Base-by-base conservation (phyloP, 2,797 vertebrate genomes). In the Gadopsis marmoratus region DNA sequence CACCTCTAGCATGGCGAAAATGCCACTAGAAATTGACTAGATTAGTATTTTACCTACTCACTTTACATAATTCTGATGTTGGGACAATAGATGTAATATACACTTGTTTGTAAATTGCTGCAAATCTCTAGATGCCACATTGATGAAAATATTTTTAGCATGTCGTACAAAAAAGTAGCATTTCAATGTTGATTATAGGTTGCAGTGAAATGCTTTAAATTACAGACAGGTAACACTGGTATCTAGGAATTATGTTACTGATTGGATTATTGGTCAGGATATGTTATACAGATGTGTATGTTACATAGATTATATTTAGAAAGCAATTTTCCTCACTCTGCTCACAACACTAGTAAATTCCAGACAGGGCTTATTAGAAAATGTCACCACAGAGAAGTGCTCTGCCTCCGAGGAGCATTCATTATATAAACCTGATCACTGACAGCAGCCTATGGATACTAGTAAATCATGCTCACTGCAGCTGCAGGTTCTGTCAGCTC, bases 351-450 rank as follows among this genome's bases (percentile, higher is more conserved):
- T 55, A 54, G 63, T 81, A 71, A 81, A 79, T 76, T 90, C 16
- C 63, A 83, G 73, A 82, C 62, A 61, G 71, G 51, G 55, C 64
- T 80, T 80, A 78, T 86, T 78, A 81, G 59, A 86, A 86, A 89
- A 90, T 84, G 78, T 85, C 87, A 86, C 68, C 50, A 45, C 65
- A 77, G 83, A 84, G 71, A 84, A 74, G 66, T 41, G 55, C 79
- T 79, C 21, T 86, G 79, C 82, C 48, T 90, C 73, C 0, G 29
- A 76, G 68, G 80, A 88, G 83, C 82, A 87, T 88, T 88, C 62
- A 90, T 92, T 86, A 87, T 72, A 86, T 84, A 89, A 90, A 90
- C 71, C 86, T 89, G 78, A 91, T 88, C 87, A 78, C 77, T 79
- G 79, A 75, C 86, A 85, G 86, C 81, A 81, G 81, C 79, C 84